phyloP scores from a whole-genome alignment of 2,888 invertebrate genomes.

The Microplitis deprimator region DNA sequence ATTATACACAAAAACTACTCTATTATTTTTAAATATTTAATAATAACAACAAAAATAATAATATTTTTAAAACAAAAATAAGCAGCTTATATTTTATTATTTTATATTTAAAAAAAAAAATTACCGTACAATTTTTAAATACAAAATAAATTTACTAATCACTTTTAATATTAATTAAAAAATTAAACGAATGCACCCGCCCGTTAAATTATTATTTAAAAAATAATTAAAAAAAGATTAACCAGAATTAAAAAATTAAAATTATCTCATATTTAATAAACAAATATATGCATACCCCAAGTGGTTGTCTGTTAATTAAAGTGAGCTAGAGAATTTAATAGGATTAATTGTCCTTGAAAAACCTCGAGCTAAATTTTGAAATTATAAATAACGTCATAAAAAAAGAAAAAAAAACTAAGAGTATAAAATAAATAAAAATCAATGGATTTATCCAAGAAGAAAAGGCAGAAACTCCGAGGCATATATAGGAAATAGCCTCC shows the following conservation, averaged over 20 bases:
- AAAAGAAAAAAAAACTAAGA: not conserved
- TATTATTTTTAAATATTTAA: no score
- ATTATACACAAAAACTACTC: no score
- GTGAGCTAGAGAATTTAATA: not conserved
- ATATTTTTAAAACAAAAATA: no score
- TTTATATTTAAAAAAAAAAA: no score
- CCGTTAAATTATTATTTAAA: not conserved
- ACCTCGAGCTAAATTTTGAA: not conserved
- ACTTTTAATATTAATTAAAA: no score
- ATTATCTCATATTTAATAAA: not conserved
- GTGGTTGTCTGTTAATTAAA: not conserved
- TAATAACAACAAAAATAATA: no score
- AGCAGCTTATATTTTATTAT: no score
- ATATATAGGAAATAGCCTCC: conserved; percentile 15
- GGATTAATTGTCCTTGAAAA: not conserved
- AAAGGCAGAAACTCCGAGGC: not conserved
- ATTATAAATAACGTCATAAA: not conserved
- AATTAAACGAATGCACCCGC: no score
- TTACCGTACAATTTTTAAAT: no score
- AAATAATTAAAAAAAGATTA: not conserved
- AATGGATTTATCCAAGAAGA: not conserved
- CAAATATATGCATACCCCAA: not conserved
- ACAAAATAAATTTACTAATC: no score
- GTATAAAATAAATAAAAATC: conserved; percentile 9
- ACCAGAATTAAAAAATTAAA: not conserved